Evolutionary conservation across 2,113 vertebrate species (phyloP), one percentile per base, ranked within the genome.

Genomic region (Microcebus murinus): DNA sequence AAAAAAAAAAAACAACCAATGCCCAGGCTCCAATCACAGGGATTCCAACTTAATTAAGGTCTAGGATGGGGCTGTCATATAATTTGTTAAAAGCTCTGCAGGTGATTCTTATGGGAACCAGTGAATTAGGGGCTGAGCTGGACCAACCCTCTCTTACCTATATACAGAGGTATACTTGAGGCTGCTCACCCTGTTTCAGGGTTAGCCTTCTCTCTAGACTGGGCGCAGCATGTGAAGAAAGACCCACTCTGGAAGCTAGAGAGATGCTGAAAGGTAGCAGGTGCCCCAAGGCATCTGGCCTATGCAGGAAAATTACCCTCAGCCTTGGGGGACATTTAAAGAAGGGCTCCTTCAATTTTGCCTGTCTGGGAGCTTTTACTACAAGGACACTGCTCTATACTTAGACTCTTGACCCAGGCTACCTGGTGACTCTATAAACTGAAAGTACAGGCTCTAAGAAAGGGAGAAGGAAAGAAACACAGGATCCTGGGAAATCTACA

Each of bases 21-120:
- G 70, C 21, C 90, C 68, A 85, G 65, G 42, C 48, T 80, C 90
- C 52, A 90, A 14, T 27, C 67, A 70, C 11, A 39, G 48, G 59
- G 74, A 87, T 84, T 82, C 81, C 63, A 74, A 86, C 77, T 95
- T 79, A 79, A 87, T 70, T 89, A 73, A 82, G 67, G 48, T 82
- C 76, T 88, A 61, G 29, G 36, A 85, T 50, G 55, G 48, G 21
- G 39, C 31, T 48, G 18, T 61, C 87, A 70, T 74, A 25, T 25
- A 76, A 57, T 48, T 73, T 68, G 34, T 81, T 52, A 57, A 67
- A 87, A 70, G 39, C 9, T 45, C 42, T 80, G 52, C 36, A n/a
- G 39, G 52, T n/a, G 63, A 93, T 63, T 97, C 59, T 95, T 67
- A 93, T 1, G 29, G 52, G 57, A 91, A 50, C 45, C 74, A 23